Percentiles rank a stretch among this genome's conserved stretches.
phyloP scores from a whole-genome alignment of 2,888 invertebrate genomes.

The Auanema freiburgensis region DNA sequence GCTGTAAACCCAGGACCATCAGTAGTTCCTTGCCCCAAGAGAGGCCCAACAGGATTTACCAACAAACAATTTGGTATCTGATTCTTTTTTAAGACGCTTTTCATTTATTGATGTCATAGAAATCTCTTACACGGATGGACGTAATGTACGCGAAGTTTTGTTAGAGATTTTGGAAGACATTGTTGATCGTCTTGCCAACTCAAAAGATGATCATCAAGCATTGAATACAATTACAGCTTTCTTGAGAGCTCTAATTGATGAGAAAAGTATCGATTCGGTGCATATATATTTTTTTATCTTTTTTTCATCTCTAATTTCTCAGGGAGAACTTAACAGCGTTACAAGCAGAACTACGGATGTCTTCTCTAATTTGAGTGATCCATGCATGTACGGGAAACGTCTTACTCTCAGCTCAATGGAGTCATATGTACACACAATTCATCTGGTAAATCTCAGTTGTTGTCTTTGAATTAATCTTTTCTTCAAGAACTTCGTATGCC shows the following conservation, averaged over 20 bases:
- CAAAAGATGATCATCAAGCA: conserved; percentile 16
- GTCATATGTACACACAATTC: conserved; percentile 12
- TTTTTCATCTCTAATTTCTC: not conserved
- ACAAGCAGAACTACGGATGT: conserved; percentile 11
- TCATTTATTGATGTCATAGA: conserved; percentile 7
- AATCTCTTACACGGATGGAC: conserved; percentile 16
- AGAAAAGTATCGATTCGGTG: conserved; percentile 17
- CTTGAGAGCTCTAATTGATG: conserved; percentile 19
- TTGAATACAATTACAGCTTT: conserved; percentile 6
- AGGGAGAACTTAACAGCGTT: conserved; percentile 16
- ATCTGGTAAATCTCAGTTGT: conserved; percentile 14
- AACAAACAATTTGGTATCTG: conserved; percentile 12
- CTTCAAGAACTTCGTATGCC: conserved; percentile 14
- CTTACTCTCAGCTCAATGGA: conserved; percentile 14
- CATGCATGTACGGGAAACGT: conserved; percentile 10
- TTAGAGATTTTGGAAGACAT: conserved; percentile 7
- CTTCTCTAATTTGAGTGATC: conserved; percentile 17
- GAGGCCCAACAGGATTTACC: conserved; percentile 8
- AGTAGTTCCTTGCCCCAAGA: conserved; percentile 8
- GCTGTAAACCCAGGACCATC: conserved; percentile 5
- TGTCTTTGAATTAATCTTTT: too few species aligned
- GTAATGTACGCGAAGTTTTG: conserved; percentile 15
- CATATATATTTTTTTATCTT: conserved; percentile 5
- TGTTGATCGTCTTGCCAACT: conserved; percentile 1
- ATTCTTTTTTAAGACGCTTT: not conserved